These are phyloP conservation scores for Tholera decimalis DNA, from an alignment of 2,888 invertebrate genomes.

Conservation along the genomic window DNA sequence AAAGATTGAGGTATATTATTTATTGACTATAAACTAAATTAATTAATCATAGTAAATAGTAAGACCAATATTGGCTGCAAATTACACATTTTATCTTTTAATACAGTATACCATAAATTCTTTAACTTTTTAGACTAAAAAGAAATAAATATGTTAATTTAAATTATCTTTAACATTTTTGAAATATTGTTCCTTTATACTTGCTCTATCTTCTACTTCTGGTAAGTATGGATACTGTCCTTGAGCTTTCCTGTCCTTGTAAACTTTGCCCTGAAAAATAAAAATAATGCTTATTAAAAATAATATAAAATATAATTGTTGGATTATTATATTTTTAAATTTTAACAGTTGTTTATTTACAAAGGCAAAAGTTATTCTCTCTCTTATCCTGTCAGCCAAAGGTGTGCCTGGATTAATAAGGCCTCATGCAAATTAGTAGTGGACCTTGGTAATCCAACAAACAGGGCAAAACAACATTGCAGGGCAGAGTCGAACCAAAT, in stretches of 20 bases:
- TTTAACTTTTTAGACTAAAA: constrained; percentile 10
- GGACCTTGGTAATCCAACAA: no score
- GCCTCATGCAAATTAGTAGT: no score
- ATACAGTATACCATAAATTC: constrained; percentile 8
- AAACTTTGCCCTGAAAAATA: constrained; percentile 91
- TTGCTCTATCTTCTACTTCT: constrained; percentile 93
- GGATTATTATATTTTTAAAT: no score
- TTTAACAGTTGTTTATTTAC: no score
- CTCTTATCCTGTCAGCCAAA: no score
- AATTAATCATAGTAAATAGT: no score
- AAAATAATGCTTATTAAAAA: constrained; percentile 7
- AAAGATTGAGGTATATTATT: not conserved
- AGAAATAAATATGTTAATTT: constrained; percentile 26
- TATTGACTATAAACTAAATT: not conserved
- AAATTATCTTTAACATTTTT: constrained; percentile 72
- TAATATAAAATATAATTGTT: not conserved
- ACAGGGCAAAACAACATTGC: no score
- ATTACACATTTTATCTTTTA: not conserved
- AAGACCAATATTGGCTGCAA: not conserved
- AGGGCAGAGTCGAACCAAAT: no score
- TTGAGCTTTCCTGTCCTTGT: constrained; percentile 90
- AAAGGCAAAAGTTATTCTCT: no score
- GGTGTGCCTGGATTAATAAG: no score
- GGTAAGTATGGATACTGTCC: constrained; percentile 94
- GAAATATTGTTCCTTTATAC: constrained; percentile 92